Conservation (phyloP, 37 sponge, comb jelly and placozoan species). For the Aphrocallistes beatrix region DNA sequence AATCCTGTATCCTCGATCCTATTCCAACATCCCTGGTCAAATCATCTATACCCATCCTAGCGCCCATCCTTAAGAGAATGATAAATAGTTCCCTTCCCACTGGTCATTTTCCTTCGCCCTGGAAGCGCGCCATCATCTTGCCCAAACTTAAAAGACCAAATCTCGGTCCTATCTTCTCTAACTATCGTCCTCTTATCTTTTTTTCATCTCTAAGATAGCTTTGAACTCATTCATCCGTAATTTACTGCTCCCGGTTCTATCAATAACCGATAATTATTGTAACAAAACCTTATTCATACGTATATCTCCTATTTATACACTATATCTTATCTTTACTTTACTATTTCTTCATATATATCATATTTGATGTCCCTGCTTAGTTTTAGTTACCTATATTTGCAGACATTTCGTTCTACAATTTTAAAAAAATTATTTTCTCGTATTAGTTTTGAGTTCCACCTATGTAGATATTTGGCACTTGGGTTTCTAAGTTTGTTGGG, state of each 20-base stretch:
- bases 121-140: too few species aligned
- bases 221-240: too few species aligned
- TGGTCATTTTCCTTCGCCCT: too few species aligned
- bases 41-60: too few species aligned
- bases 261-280: background rate
- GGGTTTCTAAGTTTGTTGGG: background rate
- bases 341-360: background rate
- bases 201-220: too few species aligned
- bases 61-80: too few species aligned
- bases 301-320: background rate
- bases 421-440: background rate
- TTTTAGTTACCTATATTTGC: background rate
- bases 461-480: background rate
- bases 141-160: too few species aligned
- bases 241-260: background rate
- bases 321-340: background rate
- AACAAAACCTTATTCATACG: background rate
- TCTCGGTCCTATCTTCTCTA: too few species aligned
- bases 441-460: background rate
- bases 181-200: too few species aligned
- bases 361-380: background rate
- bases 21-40: too few species aligned
- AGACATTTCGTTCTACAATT: background rate
- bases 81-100: too few species aligned
- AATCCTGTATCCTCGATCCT: too few species aligned